A percentile compares a stretch with the other conserved stretches of the same genome.
These are phyloP conservation scores for Cerastoderma edule DNA, from an alignment of 2,888 invertebrate species.

Conservation along the genomic window DNA sequence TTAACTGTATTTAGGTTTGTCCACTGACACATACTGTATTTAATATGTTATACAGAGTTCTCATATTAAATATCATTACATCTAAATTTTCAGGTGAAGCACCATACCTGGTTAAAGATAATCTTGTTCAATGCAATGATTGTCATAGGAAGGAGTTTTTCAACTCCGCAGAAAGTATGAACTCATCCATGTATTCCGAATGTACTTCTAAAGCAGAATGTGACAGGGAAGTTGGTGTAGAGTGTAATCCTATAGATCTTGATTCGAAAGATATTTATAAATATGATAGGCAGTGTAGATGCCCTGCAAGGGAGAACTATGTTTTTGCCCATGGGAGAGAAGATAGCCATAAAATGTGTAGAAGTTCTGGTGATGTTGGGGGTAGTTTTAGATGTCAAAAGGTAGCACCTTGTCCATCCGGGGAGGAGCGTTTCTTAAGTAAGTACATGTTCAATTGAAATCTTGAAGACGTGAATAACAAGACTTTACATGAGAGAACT, in stretches of 20 bases:
- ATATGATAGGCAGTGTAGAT: constrained; percentile 5
- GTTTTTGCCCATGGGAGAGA: neutral
- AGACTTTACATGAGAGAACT: too few species aligned
- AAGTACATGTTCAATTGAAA: too few species aligned
- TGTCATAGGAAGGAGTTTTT: neutral
- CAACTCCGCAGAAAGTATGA: neutral
- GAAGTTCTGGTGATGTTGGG: neutral
- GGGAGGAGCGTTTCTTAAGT: neutral
- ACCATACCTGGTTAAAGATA: neutral
- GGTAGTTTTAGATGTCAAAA: neutral
- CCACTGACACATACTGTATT: too few species aligned
- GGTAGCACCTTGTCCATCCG: neutral
- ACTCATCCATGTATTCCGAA: neutral
- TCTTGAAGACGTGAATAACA: too few species aligned
- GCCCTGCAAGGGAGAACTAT: neutral
- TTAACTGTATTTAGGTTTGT: too few species aligned
- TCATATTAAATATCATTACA: too few species aligned
- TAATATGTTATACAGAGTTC: too few species aligned
- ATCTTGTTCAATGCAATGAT: neutral
- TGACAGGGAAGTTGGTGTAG: neutral
- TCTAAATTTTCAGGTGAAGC: constrained; percentile 3
- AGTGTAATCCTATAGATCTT: too few species aligned
- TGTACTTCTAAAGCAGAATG: constrained; percentile 2
- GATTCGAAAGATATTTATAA: neutral
- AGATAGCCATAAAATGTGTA: neutral